A percentile compares a stretch with the other conserved stretches of the same genome.
Conservation (phyloP, 2,797 vertebrate genomes). For the Decapterus maruadsi region DNA sequence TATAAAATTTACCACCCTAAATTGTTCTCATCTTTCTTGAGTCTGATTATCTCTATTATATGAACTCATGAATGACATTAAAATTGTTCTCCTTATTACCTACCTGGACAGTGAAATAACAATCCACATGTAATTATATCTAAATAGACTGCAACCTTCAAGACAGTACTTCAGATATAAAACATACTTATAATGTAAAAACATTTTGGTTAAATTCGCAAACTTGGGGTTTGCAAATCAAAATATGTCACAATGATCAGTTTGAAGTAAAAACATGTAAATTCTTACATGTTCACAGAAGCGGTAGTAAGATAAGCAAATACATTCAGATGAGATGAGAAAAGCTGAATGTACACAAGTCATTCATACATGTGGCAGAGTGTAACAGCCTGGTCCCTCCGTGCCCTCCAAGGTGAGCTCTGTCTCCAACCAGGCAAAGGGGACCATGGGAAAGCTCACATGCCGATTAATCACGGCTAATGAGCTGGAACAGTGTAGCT, state of each 20-base stretch:
- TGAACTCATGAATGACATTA: neutral
- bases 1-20: neutral
- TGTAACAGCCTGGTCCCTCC: slow-evolving; percentile 51
- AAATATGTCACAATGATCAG: neutral
- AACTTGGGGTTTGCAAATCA: neutral
- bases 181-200: neutral
- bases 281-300: slow-evolving; percentile 14
- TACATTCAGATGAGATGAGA: slow-evolving; percentile 26
- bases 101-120: too few relatives aligned
- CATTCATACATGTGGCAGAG: slow-evolving; percentile 48
- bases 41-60: neutral
- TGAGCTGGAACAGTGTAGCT: slow-evolving; percentile 87
- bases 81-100: neutral
- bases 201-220: neutral
- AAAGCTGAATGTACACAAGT: slow-evolving; percentile 47
- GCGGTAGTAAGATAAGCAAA: slow-evolving; percentile 23
- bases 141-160: neutral
- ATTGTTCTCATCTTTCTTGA: neutral
- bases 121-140: neutral
- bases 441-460: slow-evolving; percentile 87
- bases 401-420: slow-evolving; percentile 86
- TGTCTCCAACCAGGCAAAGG: slow-evolving; percentile 81
- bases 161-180: neutral
- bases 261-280: slow-evolving; percentile 6
- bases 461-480: slow-evolving; percentile 89